Percentiles rank a stretch among this genome's conserved stretches.
Conservation (phyloP, 2,888 invertebrate species). For the Andrena trimmerana region DNA sequence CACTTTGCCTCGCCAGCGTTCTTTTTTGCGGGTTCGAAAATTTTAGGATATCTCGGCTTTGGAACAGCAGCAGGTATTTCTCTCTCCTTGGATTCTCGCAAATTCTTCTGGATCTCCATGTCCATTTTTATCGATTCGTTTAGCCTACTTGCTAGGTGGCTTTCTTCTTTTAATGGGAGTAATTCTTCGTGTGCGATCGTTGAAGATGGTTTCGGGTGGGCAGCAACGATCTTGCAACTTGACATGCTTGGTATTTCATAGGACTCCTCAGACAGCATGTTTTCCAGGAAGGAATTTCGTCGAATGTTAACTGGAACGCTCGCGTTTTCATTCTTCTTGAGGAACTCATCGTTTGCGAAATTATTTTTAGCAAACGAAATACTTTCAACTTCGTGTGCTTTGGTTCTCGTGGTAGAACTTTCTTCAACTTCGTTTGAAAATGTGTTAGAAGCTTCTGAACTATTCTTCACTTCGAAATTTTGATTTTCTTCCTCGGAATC, state of each 20-base stretch:
- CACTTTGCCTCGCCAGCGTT: conserved; percentile 74
- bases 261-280: conserved; percentile 74
- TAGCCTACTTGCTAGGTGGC: background rate
- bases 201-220: conserved; percentile 63
- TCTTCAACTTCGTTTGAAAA: too few species aligned
- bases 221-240: conserved; percentile 68
- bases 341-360: background rate
- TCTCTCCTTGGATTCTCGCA: conserved; percentile 13
- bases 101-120: conserved; percentile 20
- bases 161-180: background rate
- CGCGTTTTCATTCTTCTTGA: background rate
- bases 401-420: too few species aligned
- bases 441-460: background rate
- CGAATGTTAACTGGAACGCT: conserved; percentile 64
- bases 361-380: background rate
- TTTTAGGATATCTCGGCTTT: background rate
- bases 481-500: conserved; percentile 51
- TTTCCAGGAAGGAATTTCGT: conserved; percentile 79
- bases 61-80: background rate
- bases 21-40: conserved; percentile 50
- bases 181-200: conserved; percentile 12
- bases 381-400: background rate
- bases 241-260: conserved; percentile 36
- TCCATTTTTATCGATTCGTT: conserved; percentile 33
- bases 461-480: conserved; percentile 28